Evolutionary conservation across 2,797 vertebrate species (phyloP), one percentile per base, ranked within the genome.

Genomic region (Anniella stebbinsi): DNA sequence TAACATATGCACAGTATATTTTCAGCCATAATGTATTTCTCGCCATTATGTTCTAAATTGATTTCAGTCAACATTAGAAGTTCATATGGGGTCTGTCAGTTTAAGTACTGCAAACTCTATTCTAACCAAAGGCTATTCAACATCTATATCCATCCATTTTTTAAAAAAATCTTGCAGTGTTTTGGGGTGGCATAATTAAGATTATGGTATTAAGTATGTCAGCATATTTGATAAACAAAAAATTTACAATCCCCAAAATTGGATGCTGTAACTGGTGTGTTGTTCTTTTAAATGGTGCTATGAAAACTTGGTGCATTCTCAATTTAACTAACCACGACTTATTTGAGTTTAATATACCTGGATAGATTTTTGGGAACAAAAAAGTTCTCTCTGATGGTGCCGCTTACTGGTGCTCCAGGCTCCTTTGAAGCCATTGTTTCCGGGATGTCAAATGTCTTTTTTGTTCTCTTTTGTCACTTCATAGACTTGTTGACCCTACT

Each of bases 391-490:
- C 88, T 76, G 51, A 25, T 13, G 0, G 54, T 3, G 76, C 73
- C 77, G 60, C 57, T 85, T 72, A 36, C 67, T 1, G 17, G 77
- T 38, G n/a, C 48, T 70, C 8, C 12, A 54, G 7, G 8, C 41
- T 54, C 51, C n/a, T 87, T 9, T 67, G 41, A 67, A 67, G 60
- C 41, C 18, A 17, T 78, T 86, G 48, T 85, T 76, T 87, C 54
- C 80, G 86, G 92, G 80, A 89, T 90, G 92, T 38, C 81, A 21
- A 66, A 17, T 69, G 72, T 81, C 70, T 54, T 60, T 69, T 48
- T 17, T 15, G 10, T 86, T 60, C 33, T 38, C 25, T 38, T 70
- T 54, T 75, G 51, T 25, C n/a, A 18, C 54, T 38, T 86, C 23
- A 36, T 54, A n/a, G 41, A 84, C 21, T 25, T n/a, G 48, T 73